A percentile compares a stretch with the other conserved stretches of the same genome.
These are phyloP conservation scores for Zhuqinia jingwanae DNA, from an alignment of 2,888 invertebrate species.

Conservation along the genomic window DNA sequence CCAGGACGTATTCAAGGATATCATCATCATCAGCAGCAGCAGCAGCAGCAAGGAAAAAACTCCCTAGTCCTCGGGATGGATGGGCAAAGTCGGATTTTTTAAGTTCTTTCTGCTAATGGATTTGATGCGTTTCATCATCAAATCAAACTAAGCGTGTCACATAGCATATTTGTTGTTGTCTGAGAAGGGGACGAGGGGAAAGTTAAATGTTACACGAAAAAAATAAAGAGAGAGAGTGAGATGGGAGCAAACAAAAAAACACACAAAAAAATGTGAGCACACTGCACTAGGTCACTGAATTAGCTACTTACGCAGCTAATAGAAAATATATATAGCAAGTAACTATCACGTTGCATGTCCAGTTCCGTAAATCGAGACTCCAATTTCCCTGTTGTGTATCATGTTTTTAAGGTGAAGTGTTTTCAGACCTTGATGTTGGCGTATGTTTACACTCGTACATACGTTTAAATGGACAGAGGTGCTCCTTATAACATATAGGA, in stretches of 20 bases:
- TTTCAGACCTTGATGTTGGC: background rate
- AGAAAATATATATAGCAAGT: too few species aligned
- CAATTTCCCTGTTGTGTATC: background rate
- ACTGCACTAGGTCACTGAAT: background rate
- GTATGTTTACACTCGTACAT: too few species aligned
- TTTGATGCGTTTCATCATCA: constrained; percentile 36
- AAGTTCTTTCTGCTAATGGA: constrained; percentile 1
- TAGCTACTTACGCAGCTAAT: constrained; percentile 6
- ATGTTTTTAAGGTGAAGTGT: background rate
- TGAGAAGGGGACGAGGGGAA: background rate
- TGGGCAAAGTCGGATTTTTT: background rate
- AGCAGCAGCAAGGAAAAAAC: background rate
- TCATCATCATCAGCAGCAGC: too few species aligned
- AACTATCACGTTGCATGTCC: constrained; percentile 12
- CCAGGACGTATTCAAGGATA: too few species aligned
- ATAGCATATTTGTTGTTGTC: background rate
- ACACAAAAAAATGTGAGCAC: background rate
- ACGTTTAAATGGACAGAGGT: too few species aligned
- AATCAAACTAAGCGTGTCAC: constrained; percentile 27
- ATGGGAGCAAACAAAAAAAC: too few species aligned
- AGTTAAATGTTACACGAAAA: background rate
- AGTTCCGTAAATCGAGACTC: constrained; percentile 1
- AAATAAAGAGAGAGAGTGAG: background rate
- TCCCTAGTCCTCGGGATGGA: background rate
- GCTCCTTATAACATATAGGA: too few species aligned